Evolutionary conservation across 2,113 vertebrate genomes (phyloP), one percentile per base, ranked within the genome.

Genomic region (Ascaphus truei): DNA sequence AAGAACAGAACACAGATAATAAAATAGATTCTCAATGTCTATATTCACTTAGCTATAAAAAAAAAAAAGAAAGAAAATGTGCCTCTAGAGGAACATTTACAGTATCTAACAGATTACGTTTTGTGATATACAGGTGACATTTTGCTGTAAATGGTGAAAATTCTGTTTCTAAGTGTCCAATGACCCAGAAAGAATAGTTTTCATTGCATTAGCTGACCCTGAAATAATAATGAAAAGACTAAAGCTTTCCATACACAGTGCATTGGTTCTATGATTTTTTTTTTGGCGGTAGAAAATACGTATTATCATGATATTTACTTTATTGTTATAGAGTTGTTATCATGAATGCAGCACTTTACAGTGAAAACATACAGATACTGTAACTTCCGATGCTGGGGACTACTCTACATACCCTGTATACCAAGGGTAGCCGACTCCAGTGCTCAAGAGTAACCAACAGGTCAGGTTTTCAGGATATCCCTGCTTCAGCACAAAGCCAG

Each of bases 101-200:
- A n/a, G n/a, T 58, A 26, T 25, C 15, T 7, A 23, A 12, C 47
- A 29, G 30, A 58, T 58, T 58, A 48, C 23, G 22, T 25, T 18
- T 43, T 43, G 16, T 37, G 36, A 55, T 43, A 41, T 57, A 34
- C 29, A 57, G 65, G 53, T 68, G 30, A 58, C 65, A 68, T 58
- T 68, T 58, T 34, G 13, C 22, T 58, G 37, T 48, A 68, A 45
- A 45, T 47, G 15, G 29, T 11, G 36, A 48, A 67, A 48, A 8
- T 25, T 22, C 18, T 43, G 13, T 33, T 47, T 68, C 11, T 33
- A 18, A 33, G 23, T 68, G 41, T 34, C 18, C 15, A 48, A 7
- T 58, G 41, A 23, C 29, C 52, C 27, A 47, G 20, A 34, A 33
- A 56, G 16, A 20, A 68, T 29, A 15, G 25, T 25, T 48, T 57